Conservation (phyloP, 2,888 invertebrate genomes). For the Melanargia galathea region DNA sequence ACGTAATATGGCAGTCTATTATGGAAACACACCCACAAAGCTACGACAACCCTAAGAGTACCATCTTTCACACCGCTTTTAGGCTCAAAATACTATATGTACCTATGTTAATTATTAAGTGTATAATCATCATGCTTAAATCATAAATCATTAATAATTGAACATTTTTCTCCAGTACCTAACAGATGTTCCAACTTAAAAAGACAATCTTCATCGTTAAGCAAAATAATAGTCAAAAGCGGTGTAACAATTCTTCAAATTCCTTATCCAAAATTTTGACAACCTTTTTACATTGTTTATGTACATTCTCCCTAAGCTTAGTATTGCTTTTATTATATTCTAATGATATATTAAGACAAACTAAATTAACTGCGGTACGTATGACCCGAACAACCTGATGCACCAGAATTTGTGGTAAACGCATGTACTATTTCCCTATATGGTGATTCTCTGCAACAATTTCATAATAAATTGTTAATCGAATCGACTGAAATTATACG, state of each 20-base stretch:
- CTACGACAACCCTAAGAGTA: conserved; percentile 56
- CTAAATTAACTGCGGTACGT: conserved; percentile 71
- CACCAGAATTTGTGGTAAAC: conserved; percentile 71
- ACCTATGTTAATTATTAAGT: too few species aligned
- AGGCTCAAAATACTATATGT: conserved; percentile 11
- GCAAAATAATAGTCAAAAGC: conserved; percentile 33
- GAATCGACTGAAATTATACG: not conserved
- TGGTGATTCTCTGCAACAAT: conserved; percentile 68
- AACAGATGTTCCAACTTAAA: not conserved
- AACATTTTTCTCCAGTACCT: conserved; percentile 10
- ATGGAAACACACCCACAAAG: conserved; percentile 65
- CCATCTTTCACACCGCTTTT: conserved; percentile 50
- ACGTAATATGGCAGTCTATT: conserved; percentile 71
- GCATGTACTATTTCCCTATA: conserved; percentile 72
- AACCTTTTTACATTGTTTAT: conserved; percentile 62
- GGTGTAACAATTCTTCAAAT: conserved; percentile 47
- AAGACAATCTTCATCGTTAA: not conserved
- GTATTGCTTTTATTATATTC: conserved; percentile 77
- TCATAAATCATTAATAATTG: conserved; percentile 13
- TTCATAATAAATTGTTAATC: not conserved
- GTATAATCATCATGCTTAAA: not conserved
- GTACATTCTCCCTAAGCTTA: conserved; percentile 65
- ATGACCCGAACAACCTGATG: conserved; percentile 76
- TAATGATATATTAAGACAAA: conserved; percentile 68
- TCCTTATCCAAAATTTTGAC: conserved; percentile 52